Evolutionary conservation across 2,888 invertebrate species (phyloP).

Genomic region (Mythimna lalbum): DNA sequence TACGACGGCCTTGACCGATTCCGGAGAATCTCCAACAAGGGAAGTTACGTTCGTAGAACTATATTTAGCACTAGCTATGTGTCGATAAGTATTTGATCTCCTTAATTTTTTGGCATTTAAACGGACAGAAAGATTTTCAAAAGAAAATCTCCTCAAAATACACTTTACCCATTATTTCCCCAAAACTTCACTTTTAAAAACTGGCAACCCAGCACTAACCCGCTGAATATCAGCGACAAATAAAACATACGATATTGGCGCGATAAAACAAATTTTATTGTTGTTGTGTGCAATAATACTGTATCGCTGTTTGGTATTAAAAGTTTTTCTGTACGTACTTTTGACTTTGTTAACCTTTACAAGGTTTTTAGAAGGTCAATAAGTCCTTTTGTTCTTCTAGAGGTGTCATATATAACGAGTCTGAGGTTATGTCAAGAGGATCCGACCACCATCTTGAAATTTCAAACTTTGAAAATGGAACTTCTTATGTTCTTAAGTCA

Average conservation of each 20-base stretch:
- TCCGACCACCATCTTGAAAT: neutral
- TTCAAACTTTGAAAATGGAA: neutral
- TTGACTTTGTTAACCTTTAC: slow-evolving; percentile 15
- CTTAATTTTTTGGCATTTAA: no score
- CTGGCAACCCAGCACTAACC: slow-evolving; percentile 49
- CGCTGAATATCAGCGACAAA: slow-evolving; percentile 58
- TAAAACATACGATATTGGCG: slow-evolving; percentile 71
- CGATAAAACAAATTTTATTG: slow-evolving; percentile 76
- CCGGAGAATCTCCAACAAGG: no score
- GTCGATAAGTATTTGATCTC: no score
- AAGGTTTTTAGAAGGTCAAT: slow-evolving; percentile 2
- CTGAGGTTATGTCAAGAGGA: neutral
- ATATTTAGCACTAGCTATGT: no score
- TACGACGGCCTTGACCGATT: no score
- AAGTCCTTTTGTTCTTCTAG: neutral
- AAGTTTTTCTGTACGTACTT: slow-evolving; percentile 15
- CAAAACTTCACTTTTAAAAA: neutral
- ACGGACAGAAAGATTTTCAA: no score
- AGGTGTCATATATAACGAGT: neutral
- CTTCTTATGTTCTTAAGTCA: neutral
- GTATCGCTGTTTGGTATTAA: slow-evolving; percentile 52
- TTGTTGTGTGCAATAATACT: slow-evolving; percentile 68
- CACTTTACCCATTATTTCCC: neutral
- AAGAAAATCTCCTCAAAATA: neutral
- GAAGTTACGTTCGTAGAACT: no score